Conservation (phyloP, 2,888 invertebrate genomes). For the Coenonympha arcania region DNA sequence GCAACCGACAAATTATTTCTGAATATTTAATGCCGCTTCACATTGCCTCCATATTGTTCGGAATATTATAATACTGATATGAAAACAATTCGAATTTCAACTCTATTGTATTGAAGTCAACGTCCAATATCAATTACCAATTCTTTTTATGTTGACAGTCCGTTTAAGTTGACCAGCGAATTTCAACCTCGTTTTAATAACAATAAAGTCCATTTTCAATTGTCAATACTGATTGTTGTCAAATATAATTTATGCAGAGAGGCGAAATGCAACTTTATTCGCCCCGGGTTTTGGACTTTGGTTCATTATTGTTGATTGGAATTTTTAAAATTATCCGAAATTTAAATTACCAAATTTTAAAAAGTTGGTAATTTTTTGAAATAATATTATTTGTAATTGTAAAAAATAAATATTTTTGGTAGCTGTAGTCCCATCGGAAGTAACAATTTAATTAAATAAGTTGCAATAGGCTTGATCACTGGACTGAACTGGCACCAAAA, state of each 20-base stretch:
- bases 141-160: slow-evolving; percentile 6
- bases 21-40: slow-evolving; percentile 38
- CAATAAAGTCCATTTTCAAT: slow-evolving; percentile 19
- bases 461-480: no score
- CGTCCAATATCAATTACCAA: slow-evolving; percentile 4
- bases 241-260: slow-evolving; percentile 12
- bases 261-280: slow-evolving; percentile 15
- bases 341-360: slow-evolving; percentile 19
- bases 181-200: neutral
- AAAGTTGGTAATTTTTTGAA: no score
- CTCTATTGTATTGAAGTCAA: slow-evolving; percentile 11
- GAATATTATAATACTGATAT: slow-evolving; percentile 28
- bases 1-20: slow-evolving; percentile 38
- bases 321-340: slow-evolving; percentile 5
- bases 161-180: neutral
- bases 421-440: no score
- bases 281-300: slow-evolving; percentile 18
- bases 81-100: slow-evolving; percentile 17
- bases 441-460: no score
- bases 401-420: no score
- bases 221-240: slow-evolving; percentile 8
- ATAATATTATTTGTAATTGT: no score
- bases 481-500: no score
- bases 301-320: slow-evolving; percentile 12
- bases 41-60: slow-evolving; percentile 29